Percentiles rank a stretch among this genome's conserved stretches.
Evolutionary conservation across 2,797 vertebrate species (phyloP).

Genomic region (Lophura swinhoii): DNA sequence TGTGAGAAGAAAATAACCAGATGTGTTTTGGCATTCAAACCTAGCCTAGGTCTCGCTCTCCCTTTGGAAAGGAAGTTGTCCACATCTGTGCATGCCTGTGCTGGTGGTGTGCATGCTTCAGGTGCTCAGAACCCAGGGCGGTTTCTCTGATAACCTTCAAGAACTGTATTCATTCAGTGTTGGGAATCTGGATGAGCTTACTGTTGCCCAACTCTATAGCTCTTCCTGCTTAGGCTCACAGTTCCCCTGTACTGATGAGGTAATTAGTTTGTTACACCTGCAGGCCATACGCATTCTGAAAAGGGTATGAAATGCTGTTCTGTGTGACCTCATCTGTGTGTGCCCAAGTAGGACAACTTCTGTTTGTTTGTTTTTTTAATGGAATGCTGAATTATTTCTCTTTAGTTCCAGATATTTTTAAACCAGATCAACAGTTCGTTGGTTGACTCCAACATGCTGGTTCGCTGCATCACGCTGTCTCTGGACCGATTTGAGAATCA

Average conservation of each 20-base stretch:
- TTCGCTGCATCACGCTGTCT: slow-evolving; percentile 95
- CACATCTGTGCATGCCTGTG: background rate
- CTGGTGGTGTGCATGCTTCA: background rate
- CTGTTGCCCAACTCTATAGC: background rate
- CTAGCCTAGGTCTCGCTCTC: no score
- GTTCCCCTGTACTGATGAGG: background rate
- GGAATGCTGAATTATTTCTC: background rate
- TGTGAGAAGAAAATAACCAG: background rate
- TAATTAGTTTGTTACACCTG: background rate
- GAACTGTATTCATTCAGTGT: background rate
- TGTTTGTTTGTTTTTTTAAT: background rate
- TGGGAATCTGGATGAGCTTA: rapidly evolving
- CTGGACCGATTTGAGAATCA: slow-evolving; percentile 96
- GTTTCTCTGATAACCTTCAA: background rate
- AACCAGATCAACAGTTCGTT: slow-evolving; percentile 98
- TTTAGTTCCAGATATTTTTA: slow-evolving; percentile 96
- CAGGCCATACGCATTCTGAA: rapidly evolving
- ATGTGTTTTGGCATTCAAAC: background rate
- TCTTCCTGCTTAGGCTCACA: background rate
- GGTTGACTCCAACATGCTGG: slow-evolving; percentile 98
- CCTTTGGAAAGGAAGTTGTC: background rate
- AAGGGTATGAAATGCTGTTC: background rate
- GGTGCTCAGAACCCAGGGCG: background rate
- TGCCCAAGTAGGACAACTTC: rapidly evolving
- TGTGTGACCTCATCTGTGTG: background rate